Percentiles rank a stretch among this genome's conserved stretches.
phyloP scores from a whole-genome alignment of 2,797 vertebrate genomes.

The Pipistrellus nathusii region DNA sequence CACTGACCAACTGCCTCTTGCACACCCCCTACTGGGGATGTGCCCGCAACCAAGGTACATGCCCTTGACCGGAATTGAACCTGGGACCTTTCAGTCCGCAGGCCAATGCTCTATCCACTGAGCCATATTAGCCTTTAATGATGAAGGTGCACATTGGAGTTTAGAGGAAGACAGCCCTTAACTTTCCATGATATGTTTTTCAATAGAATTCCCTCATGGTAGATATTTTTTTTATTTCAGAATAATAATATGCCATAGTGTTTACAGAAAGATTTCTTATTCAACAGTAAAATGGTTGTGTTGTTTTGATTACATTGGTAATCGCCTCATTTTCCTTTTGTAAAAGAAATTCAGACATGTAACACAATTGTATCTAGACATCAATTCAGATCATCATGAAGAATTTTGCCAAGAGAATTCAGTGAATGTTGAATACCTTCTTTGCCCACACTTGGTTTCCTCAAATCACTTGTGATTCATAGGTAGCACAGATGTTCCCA shows the following conservation, averaged over 20 bases:
- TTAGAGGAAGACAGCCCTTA: conserved; percentile 24
- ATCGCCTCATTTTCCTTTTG: conserved; percentile 71
- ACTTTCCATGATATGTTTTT: conserved; percentile 48
- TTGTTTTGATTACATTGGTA: conserved; percentile 73
- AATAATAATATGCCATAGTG: conserved; percentile 11
- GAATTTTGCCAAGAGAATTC: conserved; percentile 24
- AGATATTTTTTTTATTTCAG: conserved; percentile 25
- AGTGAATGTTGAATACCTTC: conserved; percentile 23
- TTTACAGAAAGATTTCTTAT: conserved; percentile 66
- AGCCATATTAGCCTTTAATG: background rate
- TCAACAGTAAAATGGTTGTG: conserved; percentile 47
- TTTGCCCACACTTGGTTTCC: conserved; percentile 45
- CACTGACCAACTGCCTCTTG: too few relatives aligned
- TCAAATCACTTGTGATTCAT: conserved; percentile 54
- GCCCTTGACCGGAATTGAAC: too few relatives aligned
- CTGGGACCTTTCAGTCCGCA: too few relatives aligned
- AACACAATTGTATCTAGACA: conserved; percentile 21
- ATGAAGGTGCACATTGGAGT: background rate
- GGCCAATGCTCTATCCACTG: too few relatives aligned
- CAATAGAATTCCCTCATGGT: background rate
- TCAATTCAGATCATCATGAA: conserved; percentile 26
- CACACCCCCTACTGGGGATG: too few relatives aligned
- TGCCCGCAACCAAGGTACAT: too few relatives aligned
- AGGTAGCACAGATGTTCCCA: conserved; percentile 69
- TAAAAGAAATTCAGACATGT: conserved; percentile 62